A percentile compares a stretch with the other conserved stretches of the same genome.
Evolutionary conservation across 2,113 vertebrate genomes (phyloP).

Genomic region (Dunckerocampus dactyliophorus): DNA sequence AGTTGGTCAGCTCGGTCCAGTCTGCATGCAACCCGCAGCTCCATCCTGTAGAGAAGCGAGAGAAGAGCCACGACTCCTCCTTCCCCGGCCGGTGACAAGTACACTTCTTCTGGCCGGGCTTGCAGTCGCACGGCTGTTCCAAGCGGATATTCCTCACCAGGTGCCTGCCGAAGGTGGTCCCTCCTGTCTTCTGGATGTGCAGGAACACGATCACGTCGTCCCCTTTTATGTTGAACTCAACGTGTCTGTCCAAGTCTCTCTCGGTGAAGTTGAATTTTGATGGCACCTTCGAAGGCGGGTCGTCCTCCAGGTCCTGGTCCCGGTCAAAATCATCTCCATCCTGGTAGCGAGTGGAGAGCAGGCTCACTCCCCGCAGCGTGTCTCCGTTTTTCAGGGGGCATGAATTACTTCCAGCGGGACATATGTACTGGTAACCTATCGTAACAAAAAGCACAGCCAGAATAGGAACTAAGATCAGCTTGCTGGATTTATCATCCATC

Average conservation of each 20-base stretch:
- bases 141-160: constrained; percentile 94
- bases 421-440: constrained; percentile 93
- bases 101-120: constrained; percentile 95
- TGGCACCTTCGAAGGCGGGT: constrained; percentile 65
- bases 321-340: constrained; percentile 68
- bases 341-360: constrained; percentile 57
- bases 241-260: constrained; percentile 83
- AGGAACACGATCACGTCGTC: constrained; percentile 94
- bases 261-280: constrained; percentile 84
- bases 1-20: constrained; percentile 93
- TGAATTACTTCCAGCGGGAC: constrained; percentile 76
- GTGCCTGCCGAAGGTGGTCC: constrained; percentile 94
- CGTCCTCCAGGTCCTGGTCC: constrained; percentile 78
- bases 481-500: constrained; percentile 93
- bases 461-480: constrained; percentile 87
- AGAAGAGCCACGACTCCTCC: constrained; percentile 94
- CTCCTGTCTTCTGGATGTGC: constrained; percentile 97
- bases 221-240: constrained; percentile 89
- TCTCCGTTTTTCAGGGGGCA: constrained; percentile 73
- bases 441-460: constrained; percentile 88
- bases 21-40: constrained; percentile 91
- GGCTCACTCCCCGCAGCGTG: constrained; percentile 64
- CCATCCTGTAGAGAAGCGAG: constrained; percentile 91
- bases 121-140: constrained; percentile 93
- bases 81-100: constrained; percentile 89